Percentiles rank a stretch among this genome's conserved stretches.
phyloP scores from a whole-genome alignment of 2,113 vertebrate genomes.

The Barbus barbus region DNA sequence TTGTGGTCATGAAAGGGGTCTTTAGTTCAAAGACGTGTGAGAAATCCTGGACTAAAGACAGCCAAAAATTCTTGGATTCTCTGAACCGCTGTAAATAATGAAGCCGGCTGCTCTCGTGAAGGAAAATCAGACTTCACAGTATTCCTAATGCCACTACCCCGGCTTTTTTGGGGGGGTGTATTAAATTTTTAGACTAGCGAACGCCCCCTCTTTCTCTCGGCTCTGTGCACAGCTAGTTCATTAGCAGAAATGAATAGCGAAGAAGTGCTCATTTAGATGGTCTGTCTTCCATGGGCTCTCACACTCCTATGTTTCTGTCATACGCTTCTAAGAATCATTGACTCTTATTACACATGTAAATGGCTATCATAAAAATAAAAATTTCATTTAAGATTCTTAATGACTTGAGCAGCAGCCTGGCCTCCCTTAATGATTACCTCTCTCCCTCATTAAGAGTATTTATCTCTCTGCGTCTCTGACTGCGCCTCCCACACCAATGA shows the following conservation, averaged over 20 bases:
- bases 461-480: conserved; percentile 99
- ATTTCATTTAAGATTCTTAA: conserved; percentile 99
- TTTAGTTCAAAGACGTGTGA: background rate
- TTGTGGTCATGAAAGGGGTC: background rate
- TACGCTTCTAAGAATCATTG: conserved; percentile 99
- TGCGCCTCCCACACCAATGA: conserved; percentile 79
- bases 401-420: conserved; percentile 99
- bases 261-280: conserved; percentile 98
- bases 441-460: conserved; percentile 99
- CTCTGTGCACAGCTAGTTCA: conserved; percentile 94
- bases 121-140: conserved; percentile 46
- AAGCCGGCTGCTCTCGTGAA: conserved; percentile 39
- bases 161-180: conserved; percentile 61
- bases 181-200: conserved; percentile 76
- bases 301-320: conserved; percentile 99
- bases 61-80: background rate
- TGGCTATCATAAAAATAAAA: conserved; percentile 99
- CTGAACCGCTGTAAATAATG: conserved; percentile 24
- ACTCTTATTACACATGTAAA: conserved; percentile 99
- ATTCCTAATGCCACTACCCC: conserved; percentile 48
- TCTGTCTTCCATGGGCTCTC: conserved; percentile 99
- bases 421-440: conserved; percentile 99
- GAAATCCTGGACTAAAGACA: background rate
- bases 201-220: conserved; percentile 66
- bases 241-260: conserved; percentile 99